phyloP scores from a whole-genome alignment of 2,888 invertebrate genomes.

The Ochlodes sylvanus region DNA sequence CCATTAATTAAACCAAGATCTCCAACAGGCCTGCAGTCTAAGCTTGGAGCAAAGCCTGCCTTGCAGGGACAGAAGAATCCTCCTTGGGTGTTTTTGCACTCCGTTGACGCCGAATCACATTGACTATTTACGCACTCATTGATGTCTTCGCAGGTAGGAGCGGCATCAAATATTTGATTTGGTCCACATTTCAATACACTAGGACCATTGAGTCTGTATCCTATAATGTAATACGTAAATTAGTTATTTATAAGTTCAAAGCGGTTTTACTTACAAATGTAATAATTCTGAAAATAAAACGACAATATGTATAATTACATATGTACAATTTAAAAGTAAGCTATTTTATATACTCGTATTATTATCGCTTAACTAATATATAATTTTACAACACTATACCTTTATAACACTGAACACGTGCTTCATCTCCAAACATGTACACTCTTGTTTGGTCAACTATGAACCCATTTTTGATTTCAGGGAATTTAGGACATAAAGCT shows the following conservation, averaged over 20 bases:
- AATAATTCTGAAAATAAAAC: no score
- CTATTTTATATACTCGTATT: no score
- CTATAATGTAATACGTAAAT: conserved; percentile 61
- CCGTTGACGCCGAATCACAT: conserved; percentile 95
- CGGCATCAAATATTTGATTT: conserved; percentile 92
- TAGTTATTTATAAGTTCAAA: not conserved
- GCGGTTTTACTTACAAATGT: no score
- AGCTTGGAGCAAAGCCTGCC: conserved; percentile 92
- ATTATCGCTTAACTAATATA: no score
- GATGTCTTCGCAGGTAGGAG: conserved; percentile 95
- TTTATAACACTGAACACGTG: conserved; percentile 95
- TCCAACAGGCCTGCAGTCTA: conserved; percentile 95
- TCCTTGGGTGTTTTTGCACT: conserved; percentile 95
- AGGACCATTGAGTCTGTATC: conserved; percentile 93
- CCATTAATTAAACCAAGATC: conserved; percentile 95
- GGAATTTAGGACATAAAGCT: conserved; percentile 89
- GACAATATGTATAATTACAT: no score
- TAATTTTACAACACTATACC: conserved; percentile 52
- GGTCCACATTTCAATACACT: conserved; percentile 94
- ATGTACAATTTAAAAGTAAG: no score
- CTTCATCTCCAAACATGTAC: conserved; percentile 95
- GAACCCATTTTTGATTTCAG: conserved; percentile 94
- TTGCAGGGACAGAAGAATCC: conserved; percentile 95
- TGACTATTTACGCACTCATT: conserved; percentile 96
- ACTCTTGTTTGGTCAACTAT: conserved; percentile 91